Evolutionary conservation across 2,113 vertebrate genomes (phyloP), one percentile per base, ranked within the genome.

Genomic region (Cyprinus carpio): DNA sequence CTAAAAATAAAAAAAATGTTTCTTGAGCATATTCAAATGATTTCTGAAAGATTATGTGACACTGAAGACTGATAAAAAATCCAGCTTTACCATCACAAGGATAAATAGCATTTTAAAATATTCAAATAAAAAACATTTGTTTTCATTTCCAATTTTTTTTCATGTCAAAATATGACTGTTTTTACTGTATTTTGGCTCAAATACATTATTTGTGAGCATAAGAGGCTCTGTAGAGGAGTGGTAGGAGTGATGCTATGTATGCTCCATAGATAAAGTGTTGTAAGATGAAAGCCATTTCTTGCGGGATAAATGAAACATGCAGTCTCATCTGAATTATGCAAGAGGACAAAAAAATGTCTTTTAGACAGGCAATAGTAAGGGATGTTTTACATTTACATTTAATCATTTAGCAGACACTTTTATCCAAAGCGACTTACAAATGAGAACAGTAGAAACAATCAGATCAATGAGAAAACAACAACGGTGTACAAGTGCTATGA

Each of bases 291-390:
- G 62, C 27, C 10, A 67, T 81, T 81, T 67, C 62, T 81, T 81
- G 43, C 0, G 60, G 37, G 62, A 69, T 34, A 69, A 81, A 81
- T 69, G 62, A 20, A 69, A 65, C 62, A 51, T 54, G 80, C 29
- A 31, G 60, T 69, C 43, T 27, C 80, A 69, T 69, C 11, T 81
- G 62, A 81, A 81, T 81, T 81, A 81, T 69, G 64, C 27, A 69
- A 34, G 31, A n/a, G 69, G 34, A 12, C 34, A 31, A 8, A 25
- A 27, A 46, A 46, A 81, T 64, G 12, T 34, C 0, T 23, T 69
- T 81, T 51, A 51, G 43, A 43, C 9, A 81, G 25, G 62, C 62
- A 51, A 16, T 62, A 18, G 78, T 29, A 64, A n/a, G 78, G 4
- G n/a, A 49, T 46, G 78, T 43, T 80, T 64, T n/a, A n/a, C n/a